A percentile compares a stretch with the other conserved stretches of the same genome.
Evolutionary conservation across 2,797 vertebrate species (phyloP).

Genomic region (Enoplosus armatus): DNA sequence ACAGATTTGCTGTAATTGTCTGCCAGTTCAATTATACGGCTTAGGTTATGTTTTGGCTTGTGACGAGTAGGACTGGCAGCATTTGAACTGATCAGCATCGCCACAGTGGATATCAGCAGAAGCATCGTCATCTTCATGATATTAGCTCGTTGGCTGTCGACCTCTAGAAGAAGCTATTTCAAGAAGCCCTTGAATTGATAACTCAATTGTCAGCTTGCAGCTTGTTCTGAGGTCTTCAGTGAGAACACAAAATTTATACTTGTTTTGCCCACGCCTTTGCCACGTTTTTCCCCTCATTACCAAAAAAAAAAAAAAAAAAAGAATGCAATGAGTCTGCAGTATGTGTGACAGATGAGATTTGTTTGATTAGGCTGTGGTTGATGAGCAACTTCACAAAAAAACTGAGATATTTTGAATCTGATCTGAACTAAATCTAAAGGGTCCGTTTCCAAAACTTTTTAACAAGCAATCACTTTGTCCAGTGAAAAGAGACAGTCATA

Average conservation of each 20-base stretch:
- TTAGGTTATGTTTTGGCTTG: rapidly evolving
- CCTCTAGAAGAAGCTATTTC: neutral
- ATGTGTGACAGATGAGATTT: slow-evolving; percentile 56
- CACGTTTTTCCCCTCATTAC: neutral
- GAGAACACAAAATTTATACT: slow-evolving; percentile 56
- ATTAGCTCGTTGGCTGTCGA: neutral
- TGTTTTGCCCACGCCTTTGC: slow-evolving; percentile 35
- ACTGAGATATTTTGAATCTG: slow-evolving; percentile 58
- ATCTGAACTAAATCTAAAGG: slow-evolving; percentile 56
- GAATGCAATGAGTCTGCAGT: slow-evolving; percentile 13
- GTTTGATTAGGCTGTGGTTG: slow-evolving; percentile 70
- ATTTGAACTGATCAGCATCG: neutral
- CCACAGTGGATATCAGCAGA: slow-evolving; percentile 32
- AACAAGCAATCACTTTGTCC: neutral
- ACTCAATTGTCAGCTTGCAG: slow-evolving; percentile 12
- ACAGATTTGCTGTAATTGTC: rapidly evolving
- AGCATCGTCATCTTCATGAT: slow-evolving; percentile 37
- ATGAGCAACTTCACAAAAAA: slow-evolving; percentile 36
- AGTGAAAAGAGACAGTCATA: neutral
- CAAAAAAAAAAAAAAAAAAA: slow-evolving; percentile 21
- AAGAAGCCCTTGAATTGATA: slow-evolving; percentile 7
- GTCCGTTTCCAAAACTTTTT: neutral
- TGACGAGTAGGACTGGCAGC: rapidly evolving
- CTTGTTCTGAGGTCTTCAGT: slow-evolving; percentile 30
- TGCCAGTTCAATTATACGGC: rapidly evolving